phyloP scores from a whole-genome alignment of 2,888 invertebrate genomes.

The Tholera decimalis region DNA sequence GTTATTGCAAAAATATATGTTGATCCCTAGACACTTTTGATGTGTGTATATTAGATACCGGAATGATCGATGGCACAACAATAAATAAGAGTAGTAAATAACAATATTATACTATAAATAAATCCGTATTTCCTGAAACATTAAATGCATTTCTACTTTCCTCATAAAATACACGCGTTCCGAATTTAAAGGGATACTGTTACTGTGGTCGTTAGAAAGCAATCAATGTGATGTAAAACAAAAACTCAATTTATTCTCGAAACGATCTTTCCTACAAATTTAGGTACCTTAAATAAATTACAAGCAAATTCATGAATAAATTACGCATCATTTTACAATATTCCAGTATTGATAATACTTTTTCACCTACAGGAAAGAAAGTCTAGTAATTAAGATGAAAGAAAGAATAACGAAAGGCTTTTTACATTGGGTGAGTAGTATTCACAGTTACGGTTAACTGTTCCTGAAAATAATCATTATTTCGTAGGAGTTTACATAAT shows the following conservation, averaged over 20 bases:
- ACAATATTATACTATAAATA: neutral
- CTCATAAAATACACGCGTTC: slow-evolving; percentile 1
- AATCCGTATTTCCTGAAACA: slow-evolving; percentile 6
- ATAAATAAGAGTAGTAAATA: neutral
- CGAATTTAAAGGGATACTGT: slow-evolving; percentile 27
- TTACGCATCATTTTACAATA: slow-evolving; percentile 47
- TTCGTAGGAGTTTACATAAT: neutral
- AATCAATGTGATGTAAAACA: slow-evolving; percentile 43
- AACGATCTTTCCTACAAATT: slow-evolving; percentile 37
- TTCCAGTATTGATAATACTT: slow-evolving; percentile 50
- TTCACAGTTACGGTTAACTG: slow-evolving; percentile 2
- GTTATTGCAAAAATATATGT: too few relatives aligned
- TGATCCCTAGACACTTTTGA: too few relatives aligned
- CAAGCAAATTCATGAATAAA: slow-evolving; percentile 50
- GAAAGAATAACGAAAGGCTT: slow-evolving; percentile 2
- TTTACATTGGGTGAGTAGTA: slow-evolving; percentile 9
- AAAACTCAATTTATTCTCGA: slow-evolving; percentile 40
- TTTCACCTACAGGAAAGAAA: slow-evolving; percentile 23
- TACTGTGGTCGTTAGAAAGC: slow-evolving; percentile 40
- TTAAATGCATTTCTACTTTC: slow-evolving; percentile 3
- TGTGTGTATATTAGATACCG: neutral
- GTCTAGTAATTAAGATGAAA: slow-evolving; percentile 4
- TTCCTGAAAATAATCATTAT: slow-evolving; percentile 5
- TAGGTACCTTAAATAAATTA: slow-evolving; percentile 36
- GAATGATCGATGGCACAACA: neutral